Evolutionary conservation across 2,113 vertebrate species (phyloP).

Genomic region (Tragelaphus imberbis): DNA sequence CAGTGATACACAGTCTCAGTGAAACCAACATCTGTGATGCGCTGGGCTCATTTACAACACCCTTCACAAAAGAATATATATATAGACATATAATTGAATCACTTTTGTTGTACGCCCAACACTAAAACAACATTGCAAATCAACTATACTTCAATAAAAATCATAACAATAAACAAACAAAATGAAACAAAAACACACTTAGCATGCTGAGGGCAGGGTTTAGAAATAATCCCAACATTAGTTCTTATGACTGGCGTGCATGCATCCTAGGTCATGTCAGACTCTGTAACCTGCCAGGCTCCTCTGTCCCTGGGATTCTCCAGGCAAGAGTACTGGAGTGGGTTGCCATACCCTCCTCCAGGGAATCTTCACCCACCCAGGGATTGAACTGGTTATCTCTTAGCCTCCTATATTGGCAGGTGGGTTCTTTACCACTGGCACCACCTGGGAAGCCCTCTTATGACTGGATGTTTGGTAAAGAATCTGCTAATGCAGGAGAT

Average conservation of each 20-base stretch:
- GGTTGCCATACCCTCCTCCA: neutral
- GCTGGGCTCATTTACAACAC: neutral
- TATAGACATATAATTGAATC: neutral
- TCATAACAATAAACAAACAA: neutral
- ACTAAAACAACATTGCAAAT: neutral
- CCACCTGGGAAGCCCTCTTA: neutral
- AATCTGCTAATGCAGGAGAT: neutral
- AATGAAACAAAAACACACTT: neutral
- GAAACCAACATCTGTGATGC: neutral
- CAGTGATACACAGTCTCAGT: neutral
- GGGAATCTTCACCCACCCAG: neutral
- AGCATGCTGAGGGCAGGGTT: neutral
- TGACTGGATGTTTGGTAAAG: neutral
- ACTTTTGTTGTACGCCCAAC: neutral
- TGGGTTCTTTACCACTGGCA: neutral
- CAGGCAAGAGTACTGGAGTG: neutral
- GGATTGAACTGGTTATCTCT: neutral
- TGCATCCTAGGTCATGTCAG: neutral
- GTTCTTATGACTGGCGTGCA: neutral
- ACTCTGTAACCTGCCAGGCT: neutral
- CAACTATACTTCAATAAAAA: neutral
- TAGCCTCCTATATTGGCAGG: neutral
- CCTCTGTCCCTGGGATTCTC: neutral
- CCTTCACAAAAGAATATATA: neutral
- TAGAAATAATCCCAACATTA: neutral